Evolutionary conservation across 2,888 invertebrate species (phyloP).

Genomic region (Coremacera marginata): DNA sequence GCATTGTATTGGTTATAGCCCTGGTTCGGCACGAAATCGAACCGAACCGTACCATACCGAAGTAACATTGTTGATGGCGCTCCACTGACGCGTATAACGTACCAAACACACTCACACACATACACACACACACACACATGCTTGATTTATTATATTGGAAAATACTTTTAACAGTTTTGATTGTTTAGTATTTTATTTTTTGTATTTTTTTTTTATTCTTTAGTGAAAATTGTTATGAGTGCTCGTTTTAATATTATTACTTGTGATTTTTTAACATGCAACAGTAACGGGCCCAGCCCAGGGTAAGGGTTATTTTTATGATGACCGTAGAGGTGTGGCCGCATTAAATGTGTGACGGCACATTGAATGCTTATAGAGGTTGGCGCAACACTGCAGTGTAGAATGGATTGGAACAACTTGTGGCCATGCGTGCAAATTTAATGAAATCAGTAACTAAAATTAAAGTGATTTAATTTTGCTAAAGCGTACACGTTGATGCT

Average conservation of each 20-base stretch:
- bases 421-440: too few species aligned
- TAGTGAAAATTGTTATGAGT: constrained; percentile 20
- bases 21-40: not conserved
- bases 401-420: too few species aligned
- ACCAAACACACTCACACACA: not conserved
- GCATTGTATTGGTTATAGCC: not conserved
- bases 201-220: constrained; percentile 4
- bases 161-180: constrained; percentile 22
- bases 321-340: constrained; percentile 12
- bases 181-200: constrained; percentile 16
- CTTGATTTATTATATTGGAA: constrained; percentile 23
- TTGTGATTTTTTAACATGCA: constrained; percentile 11
- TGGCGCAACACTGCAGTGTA: too few species aligned
- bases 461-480: too few species aligned
- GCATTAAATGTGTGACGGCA: not conserved
- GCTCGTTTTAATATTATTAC: constrained; percentile 13
- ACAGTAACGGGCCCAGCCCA: constrained; percentile 22
- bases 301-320: constrained; percentile 41
- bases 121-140: constrained; percentile 3
- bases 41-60: not conserved
- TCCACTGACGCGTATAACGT: not conserved
- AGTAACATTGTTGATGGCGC: not conserved
- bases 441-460: too few species aligned
- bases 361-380: too few species aligned
- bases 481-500: too few species aligned